Percentiles rank a stretch among this genome's conserved stretches.
phyloP scores from a whole-genome alignment of 2,113 vertebrate species.

The Amia ocellicauda region DNA sequence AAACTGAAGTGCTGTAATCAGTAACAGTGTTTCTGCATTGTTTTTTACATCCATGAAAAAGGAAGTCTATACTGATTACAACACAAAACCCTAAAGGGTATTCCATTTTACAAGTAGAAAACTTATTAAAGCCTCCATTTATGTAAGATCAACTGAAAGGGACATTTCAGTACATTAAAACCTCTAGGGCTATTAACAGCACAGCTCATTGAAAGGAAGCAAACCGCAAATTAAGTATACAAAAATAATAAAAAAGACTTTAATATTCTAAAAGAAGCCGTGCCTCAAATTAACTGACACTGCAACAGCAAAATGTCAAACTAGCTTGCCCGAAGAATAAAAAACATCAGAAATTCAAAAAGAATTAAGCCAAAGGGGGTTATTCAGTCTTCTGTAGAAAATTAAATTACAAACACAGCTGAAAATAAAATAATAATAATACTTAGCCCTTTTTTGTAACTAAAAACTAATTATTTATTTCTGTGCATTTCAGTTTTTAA shows the following conservation, averaged over 20 bases:
- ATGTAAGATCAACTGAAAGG: neutral
- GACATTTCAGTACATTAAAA: neutral
- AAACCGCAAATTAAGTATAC: neutral
- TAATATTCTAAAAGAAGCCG: neutral
- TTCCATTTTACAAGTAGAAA: neutral
- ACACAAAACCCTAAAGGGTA: too few relatives aligned
- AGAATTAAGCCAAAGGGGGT: neutral
- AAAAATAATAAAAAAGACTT: too few relatives aligned
- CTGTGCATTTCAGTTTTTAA: too few relatives aligned
- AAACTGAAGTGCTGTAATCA: neutral
- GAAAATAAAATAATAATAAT: too few relatives aligned
- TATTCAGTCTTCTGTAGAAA: neutral
- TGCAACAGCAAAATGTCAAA: conserved; percentile 13
- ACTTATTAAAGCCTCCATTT: neutral
- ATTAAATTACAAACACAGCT: neutral
- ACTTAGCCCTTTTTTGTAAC: too few relatives aligned
- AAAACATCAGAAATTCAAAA: conserved; percentile 11
- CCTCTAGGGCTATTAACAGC: conserved; percentile 1
- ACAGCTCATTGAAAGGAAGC: neutral
- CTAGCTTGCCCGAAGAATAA: neutral
- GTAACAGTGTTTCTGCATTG: neutral
- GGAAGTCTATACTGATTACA: too few relatives aligned
- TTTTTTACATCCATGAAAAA: too few relatives aligned
- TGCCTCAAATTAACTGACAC: neutral
- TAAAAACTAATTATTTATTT: too few relatives aligned